Percentiles rank a stretch among this genome's conserved stretches.
Evolutionary conservation across 2,113 vertebrate genomes (phyloP).

Genomic region (Siphamia tubifer): DNA sequence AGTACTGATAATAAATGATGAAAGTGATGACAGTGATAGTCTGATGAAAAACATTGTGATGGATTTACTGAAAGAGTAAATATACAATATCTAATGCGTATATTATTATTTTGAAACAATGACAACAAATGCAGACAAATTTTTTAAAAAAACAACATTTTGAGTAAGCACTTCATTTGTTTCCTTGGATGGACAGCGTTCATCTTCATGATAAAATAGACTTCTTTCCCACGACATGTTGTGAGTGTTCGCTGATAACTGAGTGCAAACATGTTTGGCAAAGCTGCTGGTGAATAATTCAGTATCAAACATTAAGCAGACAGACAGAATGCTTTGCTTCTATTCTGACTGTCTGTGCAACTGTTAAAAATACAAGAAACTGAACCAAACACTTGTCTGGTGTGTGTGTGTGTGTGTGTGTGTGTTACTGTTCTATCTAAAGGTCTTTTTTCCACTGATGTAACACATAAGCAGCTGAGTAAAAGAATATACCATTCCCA

Average conservation of each 20-base stretch:
- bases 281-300: conserved; percentile 55
- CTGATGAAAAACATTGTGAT: no score
- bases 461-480: conserved; percentile 42
- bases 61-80: no score
- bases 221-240: conserved; percentile 25
- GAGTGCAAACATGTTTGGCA: conserved; percentile 44
- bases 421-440: not conserved
- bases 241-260: conserved; percentile 12
- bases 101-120: no score
- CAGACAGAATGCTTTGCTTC: conserved; percentile 23
- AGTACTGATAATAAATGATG: no score
- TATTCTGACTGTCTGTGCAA: conserved; percentile 17
- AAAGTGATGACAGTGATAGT: no score
- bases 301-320: conserved; percentile 29
- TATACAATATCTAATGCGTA: no score
- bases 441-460: conserved; percentile 42
- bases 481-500: conserved; percentile 68
- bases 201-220: conserved; percentile 8
- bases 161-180: not conserved
- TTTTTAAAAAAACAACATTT: not conserved
- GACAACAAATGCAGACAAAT: not conserved
- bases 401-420: not conserved
- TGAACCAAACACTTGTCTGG: not conserved
- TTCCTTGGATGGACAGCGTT: not conserved
- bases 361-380: conserved; percentile 37